These are phyloP conservation scores for Pollicipes pollicipes DNA, from an alignment of 1,140 invertebrate genomes.

Conservation along the genomic window DNA sequence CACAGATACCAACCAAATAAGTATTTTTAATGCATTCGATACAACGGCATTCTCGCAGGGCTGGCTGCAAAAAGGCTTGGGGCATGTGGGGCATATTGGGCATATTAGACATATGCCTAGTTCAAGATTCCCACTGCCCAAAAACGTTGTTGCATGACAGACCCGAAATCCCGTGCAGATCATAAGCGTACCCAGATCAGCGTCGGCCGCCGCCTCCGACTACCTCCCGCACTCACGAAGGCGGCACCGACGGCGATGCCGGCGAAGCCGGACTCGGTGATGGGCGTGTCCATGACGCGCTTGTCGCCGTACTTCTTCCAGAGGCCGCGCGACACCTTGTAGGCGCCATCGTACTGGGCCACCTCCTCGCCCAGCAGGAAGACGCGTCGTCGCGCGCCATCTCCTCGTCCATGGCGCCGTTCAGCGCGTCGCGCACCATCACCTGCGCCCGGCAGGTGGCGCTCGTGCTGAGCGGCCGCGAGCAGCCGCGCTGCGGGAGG, in stretches of 20 bases:
- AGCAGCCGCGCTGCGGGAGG: background rate
- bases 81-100: too few relatives aligned
- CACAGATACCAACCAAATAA: too few relatives aligned
- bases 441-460: slow-evolving; percentile 33
- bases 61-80: too few relatives aligned
- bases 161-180: too few relatives aligned
- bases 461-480: slow-evolving; percentile 9
- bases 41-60: too few relatives aligned
- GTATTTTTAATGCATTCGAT: too few relatives aligned
- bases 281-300: slow-evolving; percentile 91
- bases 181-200: too few relatives aligned
- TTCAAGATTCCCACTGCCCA: too few relatives aligned
- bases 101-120: too few relatives aligned
- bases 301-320: slow-evolving; percentile 98
- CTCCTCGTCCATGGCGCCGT: slow-evolving; percentile 92
- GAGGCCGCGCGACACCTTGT: slow-evolving; percentile 85
- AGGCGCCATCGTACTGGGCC: slow-evolving; percentile 94
- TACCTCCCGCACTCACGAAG: slow-evolving; percentile 40
- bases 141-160: too few relatives aligned
- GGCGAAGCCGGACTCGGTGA: slow-evolving; percentile 93
- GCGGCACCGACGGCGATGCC: slow-evolving; percentile 94
- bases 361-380: slow-evolving; percentile 96
- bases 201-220: background rate
- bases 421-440: slow-evolving; percentile 91
- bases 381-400: slow-evolving; percentile 85